Conservation (phyloP, 1,140 invertebrate genomes). For the Achatina immaculata region DNA sequence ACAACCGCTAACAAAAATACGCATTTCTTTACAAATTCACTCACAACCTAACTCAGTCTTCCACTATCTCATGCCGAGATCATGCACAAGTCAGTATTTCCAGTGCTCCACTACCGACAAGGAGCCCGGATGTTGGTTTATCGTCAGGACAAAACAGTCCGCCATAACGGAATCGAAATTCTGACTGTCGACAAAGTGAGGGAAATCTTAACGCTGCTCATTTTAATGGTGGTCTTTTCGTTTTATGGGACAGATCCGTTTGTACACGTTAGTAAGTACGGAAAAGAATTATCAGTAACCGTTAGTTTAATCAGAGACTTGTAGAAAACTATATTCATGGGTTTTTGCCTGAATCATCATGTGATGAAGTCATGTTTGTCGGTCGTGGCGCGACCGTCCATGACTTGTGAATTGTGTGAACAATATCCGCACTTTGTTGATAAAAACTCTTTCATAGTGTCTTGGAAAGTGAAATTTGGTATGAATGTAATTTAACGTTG, state of each 20-base stretch:
- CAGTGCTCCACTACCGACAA: not conserved
- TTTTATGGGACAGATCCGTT: not conserved
- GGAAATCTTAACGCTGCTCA: not conserved
- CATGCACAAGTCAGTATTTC: not conserved
- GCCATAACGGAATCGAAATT: not conserved
- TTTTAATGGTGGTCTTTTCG: not conserved
- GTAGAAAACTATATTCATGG: too few relatives aligned
- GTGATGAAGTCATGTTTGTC: too few relatives aligned
- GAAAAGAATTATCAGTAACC: not conserved
- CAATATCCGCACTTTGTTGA: not conserved
- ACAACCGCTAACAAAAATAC: too few relatives aligned
- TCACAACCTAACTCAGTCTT: too few relatives aligned
- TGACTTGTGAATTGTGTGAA: not conserved
- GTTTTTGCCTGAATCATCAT: too few relatives aligned
- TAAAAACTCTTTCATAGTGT: not conserved
- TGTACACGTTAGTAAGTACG: not conserved
- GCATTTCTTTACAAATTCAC: too few relatives aligned
- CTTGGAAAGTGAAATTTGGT: not conserved
- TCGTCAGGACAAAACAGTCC: not conserved
- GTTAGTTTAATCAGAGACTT: not conserved
- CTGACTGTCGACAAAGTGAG: not conserved
- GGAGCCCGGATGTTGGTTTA: not conserved
- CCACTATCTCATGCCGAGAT: too few relatives aligned
- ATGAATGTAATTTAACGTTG: not conserved
- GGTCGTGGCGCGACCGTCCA: too few relatives aligned